Base-by-base conservation (phyloP, 2,888 invertebrate species). In the Coenonympha arcania region DNA sequence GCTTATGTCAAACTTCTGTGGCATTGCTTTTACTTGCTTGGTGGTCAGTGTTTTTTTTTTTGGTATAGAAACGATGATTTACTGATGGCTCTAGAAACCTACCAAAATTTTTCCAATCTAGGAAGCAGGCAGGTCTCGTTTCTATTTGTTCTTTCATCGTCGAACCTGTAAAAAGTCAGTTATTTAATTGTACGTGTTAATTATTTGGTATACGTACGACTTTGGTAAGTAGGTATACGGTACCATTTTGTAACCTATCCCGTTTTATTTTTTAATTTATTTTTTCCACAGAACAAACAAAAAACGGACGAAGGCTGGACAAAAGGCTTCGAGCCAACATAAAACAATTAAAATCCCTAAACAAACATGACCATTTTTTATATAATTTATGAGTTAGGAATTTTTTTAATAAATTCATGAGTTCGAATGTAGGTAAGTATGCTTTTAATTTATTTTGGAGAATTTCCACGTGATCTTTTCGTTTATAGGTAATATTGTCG, bases 261-360 rank as follows among this genome's bases (percentile, higher is more conserved):
- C 6, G 4, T 33, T 33, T 33, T 33, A 9, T 5, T 16, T 16
- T 33, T 33, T 5, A 6, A 16, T 33, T 16, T 33, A 16, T 33
- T 16, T 19, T 20, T 15, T 9, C 11, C 11, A 11, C 20, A 19
- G 20, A 20, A 2, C 20, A 19, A 20, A 37, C 37, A 20, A 37
- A 20, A 11, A 15, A 8, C 16, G 6, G 8, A 13, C 3, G 5
- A 6, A 11, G 5, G 30, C 30, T 30, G 13, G 6, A 13, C 30
- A 30, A 36, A 39, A 8, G 39, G 22, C 30, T n/a, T 30, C 36
- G 26, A 11, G 15, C 15, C 18, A 47, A 30, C 15, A 39, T 39
- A 19, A 39, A 39, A 30, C 47, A 47, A 39, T 47, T 16, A 40
- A 30, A 40, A 30, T 36, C 9, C 30, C 28, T 28, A 30, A 41